These are phyloP conservation scores for Battus philenor DNA, from an alignment of 1,140 invertebrate species.

Conservation along the genomic window DNA sequence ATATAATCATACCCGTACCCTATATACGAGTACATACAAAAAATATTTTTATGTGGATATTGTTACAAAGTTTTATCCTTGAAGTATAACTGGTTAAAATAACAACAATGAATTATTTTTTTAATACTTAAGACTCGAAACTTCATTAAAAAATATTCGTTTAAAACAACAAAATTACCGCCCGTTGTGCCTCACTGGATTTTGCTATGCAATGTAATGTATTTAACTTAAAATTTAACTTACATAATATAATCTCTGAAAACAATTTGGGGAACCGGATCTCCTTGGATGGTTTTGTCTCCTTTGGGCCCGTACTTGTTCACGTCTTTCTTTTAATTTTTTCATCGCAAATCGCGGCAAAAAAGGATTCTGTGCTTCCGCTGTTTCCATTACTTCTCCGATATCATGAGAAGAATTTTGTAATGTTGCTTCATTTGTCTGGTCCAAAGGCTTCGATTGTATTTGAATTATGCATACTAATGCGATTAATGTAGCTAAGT, in stretches of 20 bases:
- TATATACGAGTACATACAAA: no score
- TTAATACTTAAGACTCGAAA: no score
- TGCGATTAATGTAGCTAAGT: conserved; percentile 22
- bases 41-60: no score
- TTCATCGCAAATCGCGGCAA: conserved; percentile 61
- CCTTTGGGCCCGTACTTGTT: conserved; percentile 39
- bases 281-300: conserved; percentile 28
- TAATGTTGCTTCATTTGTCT: conserved; percentile 18
- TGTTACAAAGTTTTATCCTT: no score
- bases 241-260: conserved; percentile 34
- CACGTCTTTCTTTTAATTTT: conserved; percentile 44
- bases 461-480: conserved; percentile 22
- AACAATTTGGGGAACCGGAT: no score
- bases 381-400: conserved; percentile 57
- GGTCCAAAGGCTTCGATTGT: conserved; percentile 33
- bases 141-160: no score
- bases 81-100: no score
- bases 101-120: no score
- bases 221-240: no score
- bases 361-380: conserved; percentile 56
- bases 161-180: no score
- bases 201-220: conserved; percentile 1
- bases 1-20: no score
- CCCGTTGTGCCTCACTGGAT: no score
- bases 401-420: conserved; percentile 1